Conservation (phyloP, 1,140 invertebrate genomes). For the Drosophila arizonae region DNA sequence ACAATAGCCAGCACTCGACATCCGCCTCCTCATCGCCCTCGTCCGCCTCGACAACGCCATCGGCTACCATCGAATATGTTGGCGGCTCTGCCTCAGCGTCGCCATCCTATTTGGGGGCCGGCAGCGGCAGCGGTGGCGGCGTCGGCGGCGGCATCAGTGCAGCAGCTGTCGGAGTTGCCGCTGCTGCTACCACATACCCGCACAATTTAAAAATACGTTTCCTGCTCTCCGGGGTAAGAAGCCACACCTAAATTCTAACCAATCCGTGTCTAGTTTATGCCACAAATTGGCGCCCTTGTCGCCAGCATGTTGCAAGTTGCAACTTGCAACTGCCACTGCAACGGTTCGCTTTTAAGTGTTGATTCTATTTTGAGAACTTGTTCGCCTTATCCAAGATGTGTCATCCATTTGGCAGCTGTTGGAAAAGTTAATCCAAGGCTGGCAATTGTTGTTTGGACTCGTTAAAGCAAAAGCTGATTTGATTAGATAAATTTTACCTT, state of each 20-base stretch:
- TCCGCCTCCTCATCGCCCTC: conserved; percentile 79
- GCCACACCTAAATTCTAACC: neutral
- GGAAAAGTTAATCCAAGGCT: neutral
- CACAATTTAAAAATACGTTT: conserved; percentile 83
- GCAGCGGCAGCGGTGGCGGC: conserved; percentile 14
- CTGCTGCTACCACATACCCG: conserved; percentile 77
- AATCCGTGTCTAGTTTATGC: neutral
- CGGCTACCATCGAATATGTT: conserved; percentile 75
- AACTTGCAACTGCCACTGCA: neutral
- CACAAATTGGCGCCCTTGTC: neutral
- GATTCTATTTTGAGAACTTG: conserved; percentile 28
- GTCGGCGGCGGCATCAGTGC: conserved; percentile 17
- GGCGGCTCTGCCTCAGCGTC: conserved; percentile 74
- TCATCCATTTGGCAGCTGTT: conserved; percentile 29
- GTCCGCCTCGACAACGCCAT: conserved; percentile 75
- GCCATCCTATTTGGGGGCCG: conserved; percentile 64
- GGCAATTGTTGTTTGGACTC: neutral
- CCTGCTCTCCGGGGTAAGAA: conserved; percentile 82
- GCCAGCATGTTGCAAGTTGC: neutral
- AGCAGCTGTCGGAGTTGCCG: conserved; percentile 32
- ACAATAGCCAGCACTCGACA: conserved; percentile 73
- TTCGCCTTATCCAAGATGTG: conserved; percentile 7
- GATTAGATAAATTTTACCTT: conserved; percentile 45
- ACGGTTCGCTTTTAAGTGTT: conserved; percentile 7
- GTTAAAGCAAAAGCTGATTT: neutral